Percentiles rank a stretch among this genome's conserved stretches.
phyloP scores from a whole-genome alignment of 2,797 vertebrate genomes.

The Cheirogaleus major region DNA sequence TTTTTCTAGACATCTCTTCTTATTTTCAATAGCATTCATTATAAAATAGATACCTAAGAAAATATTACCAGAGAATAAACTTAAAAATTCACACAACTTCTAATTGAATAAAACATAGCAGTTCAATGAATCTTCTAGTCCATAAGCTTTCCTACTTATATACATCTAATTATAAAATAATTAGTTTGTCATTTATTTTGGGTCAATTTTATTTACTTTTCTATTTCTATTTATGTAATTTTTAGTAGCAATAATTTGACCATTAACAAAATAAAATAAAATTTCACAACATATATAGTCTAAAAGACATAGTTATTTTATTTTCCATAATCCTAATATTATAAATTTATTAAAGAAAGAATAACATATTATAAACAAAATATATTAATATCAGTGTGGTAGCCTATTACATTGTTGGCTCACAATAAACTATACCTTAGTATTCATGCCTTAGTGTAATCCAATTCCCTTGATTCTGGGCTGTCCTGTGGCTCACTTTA shows the following conservation, averaged over 20 bases:
- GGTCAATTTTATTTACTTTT: not conserved
- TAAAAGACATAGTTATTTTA: not conserved
- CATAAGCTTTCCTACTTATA: not conserved
- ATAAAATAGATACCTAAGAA: not conserved
- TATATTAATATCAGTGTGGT: not conserved
- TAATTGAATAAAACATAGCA: not conserved
- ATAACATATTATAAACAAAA: not conserved
- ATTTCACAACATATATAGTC: not conserved
- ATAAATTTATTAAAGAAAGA: not conserved
- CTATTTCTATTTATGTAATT: not conserved
- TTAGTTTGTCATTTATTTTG: not conserved
- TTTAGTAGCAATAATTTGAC: not conserved
- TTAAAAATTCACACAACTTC: not conserved
- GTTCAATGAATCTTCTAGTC: not conserved
- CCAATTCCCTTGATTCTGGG: not conserved
- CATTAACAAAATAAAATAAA: not conserved
- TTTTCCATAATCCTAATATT: not conserved
- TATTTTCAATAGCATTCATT: not conserved
- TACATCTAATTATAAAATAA: not conserved
- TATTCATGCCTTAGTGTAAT: not conserved
- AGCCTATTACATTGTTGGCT: not conserved
- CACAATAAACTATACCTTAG: not conserved
- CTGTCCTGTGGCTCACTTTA: not conserved
- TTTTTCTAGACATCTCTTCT: not conserved
- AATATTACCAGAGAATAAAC: not conserved